Percentiles rank a stretch among this genome's conserved stretches.
These are phyloP conservation scores for Diplodus puntazzo DNA, from an alignment of 2,797 vertebrate species.

Conservation along the genomic window DNA sequence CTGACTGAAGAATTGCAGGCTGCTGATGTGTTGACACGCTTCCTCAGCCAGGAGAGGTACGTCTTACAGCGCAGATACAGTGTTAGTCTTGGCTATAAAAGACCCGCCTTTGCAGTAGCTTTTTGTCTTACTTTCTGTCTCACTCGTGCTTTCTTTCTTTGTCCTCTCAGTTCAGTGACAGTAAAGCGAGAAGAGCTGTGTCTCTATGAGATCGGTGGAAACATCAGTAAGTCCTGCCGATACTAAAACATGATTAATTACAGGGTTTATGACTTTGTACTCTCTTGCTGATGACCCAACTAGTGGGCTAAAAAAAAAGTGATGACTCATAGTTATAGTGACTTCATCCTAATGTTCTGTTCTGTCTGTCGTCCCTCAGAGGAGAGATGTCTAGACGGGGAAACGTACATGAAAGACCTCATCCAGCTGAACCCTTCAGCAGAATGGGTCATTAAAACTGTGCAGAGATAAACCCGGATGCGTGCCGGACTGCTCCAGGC, in stretches of 20 bases:
- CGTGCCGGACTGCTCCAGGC: not conserved
- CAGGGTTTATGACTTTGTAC: not conserved
- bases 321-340: not conserved
- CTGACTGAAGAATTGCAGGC: constrained; percentile 95
- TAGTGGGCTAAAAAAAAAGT: not conserved
- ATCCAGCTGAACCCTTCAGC: constrained; percentile 94
- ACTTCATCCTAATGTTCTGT: not conserved
- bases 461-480: constrained; percentile 75
- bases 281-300: not conserved
- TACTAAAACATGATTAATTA: not conserved
- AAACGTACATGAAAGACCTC: constrained; percentile 96
- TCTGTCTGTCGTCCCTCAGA: constrained; percentile 74
- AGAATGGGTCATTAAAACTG: constrained; percentile 95
- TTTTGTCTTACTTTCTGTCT: not conserved
- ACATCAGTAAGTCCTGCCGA: constrained; percentile 89
- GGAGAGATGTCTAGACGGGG: constrained; percentile 92
- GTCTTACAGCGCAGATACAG: not conserved
- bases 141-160: constrained; percentile 5
- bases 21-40: constrained; percentile 91
- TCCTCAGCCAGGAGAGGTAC: constrained; percentile 95
- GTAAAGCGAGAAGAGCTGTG: constrained; percentile 89
- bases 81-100: not conserved
- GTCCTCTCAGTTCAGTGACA: constrained; percentile 62
- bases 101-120: not conserved
- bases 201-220: constrained; percentile 94